Evolutionary conservation across 2,113 vertebrate species (phyloP).

Genomic region (Hydropotes inermis): DNA sequence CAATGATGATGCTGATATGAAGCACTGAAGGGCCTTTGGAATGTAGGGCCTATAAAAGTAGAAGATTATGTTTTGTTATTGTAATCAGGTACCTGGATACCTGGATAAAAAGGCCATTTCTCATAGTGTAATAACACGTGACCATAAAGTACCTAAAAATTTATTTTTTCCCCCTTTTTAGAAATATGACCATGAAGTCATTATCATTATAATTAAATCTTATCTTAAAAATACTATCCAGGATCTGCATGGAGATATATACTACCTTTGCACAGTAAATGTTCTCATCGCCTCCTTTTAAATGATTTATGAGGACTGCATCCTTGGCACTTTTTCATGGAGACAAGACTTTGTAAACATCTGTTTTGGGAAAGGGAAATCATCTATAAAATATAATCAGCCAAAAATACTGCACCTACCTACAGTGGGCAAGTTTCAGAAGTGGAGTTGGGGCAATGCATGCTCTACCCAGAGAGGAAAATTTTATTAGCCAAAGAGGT

Average conservation of each 20-base stretch:
- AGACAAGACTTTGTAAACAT: conserved; percentile 51
- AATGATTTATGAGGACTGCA: neutral
- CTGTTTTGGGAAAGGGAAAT: conserved; percentile 58
- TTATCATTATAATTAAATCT: conserved; percentile 38
- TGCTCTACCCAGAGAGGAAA: conserved; percentile 33
- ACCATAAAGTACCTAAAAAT: conserved; percentile 51
- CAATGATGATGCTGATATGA: conserved; percentile 55
- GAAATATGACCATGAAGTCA: neutral
- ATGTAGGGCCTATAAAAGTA: conserved; percentile 58
- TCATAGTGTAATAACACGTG: conserved; percentile 33
- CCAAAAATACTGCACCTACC: neutral
- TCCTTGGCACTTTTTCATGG: conserved; percentile 36
- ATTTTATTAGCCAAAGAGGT: conserved; percentile 61
- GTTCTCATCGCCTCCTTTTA: conserved; percentile 29
- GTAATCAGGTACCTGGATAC: conserved; percentile 55
- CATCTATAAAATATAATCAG: conserved; percentile 60
- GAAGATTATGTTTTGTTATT: conserved; percentile 59
- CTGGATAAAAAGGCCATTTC: conserved; percentile 51
- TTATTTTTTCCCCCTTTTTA: conserved; percentile 16
- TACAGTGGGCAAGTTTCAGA: conserved; percentile 7
- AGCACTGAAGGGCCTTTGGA: conserved; percentile 57
- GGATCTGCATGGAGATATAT: neutral
- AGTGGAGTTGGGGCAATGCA: neutral
- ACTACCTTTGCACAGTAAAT: neutral
- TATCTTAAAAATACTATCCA: neutral